Evolutionary conservation across 2,797 vertebrate genomes (phyloP).

Genomic region (Nasua narica): DNA sequence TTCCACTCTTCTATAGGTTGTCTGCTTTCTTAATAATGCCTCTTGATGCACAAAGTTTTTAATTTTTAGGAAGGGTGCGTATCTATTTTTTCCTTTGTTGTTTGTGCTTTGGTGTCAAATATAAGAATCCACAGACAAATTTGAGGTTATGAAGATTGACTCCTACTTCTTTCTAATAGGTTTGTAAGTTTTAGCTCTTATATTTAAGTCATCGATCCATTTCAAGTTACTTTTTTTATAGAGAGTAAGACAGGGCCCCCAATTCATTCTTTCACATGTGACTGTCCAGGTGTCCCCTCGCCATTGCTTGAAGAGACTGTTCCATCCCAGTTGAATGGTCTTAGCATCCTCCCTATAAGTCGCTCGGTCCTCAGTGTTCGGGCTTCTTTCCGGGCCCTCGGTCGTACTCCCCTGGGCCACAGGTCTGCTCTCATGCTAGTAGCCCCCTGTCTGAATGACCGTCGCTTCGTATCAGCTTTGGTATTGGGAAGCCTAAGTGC

Average conservation of each 20-base stretch:
- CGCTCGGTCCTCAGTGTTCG: neutral
- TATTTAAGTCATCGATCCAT: neutral
- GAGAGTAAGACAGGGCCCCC: neutral
- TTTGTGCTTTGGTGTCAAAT: neutral
- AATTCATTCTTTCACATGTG: neutral
- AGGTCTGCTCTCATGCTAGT: neutral
- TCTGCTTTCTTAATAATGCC: neutral
- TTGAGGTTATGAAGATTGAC: neutral
- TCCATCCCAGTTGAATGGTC: neutral
- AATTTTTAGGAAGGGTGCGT: neutral
- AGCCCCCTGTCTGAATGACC: neutral
- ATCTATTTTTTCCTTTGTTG: neutral
- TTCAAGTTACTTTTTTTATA: neutral
- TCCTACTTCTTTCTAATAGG: neutral
- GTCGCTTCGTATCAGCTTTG: neutral
- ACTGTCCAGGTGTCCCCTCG: neutral
- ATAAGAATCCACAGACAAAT: neutral
- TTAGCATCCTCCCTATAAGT: neutral
- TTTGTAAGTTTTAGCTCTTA: neutral
- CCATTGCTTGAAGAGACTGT: neutral
- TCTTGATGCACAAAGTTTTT: neutral
- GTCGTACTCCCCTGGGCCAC: neutral
- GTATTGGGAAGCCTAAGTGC: neutral
- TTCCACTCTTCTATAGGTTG: neutral
- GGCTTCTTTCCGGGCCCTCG: neutral